Base-by-base conservation (phyloP, 2,113 vertebrate species). In the Chaetodon trifascialis region DNA sequence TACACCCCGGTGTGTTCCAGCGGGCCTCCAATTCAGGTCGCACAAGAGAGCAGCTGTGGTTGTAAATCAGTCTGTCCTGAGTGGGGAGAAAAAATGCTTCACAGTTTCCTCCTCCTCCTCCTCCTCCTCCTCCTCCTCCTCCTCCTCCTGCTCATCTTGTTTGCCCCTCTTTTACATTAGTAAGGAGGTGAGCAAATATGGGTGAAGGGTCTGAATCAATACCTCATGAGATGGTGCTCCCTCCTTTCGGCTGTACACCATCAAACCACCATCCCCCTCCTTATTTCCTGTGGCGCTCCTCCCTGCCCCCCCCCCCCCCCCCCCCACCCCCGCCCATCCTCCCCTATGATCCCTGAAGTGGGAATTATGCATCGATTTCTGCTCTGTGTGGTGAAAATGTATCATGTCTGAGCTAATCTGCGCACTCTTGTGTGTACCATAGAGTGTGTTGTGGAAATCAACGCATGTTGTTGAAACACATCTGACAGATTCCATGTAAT, bases 311-410 rank as follows among this genome's bases (percentile, higher is more conserved):
- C 17, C 60, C n/a, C n/a, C n/a, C n/a, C n/a, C n/a, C 63, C 23
- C 17, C 60, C 19, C 4, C 47, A 58, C 23, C 17, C 60, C 46
- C 21, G 6, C 76, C 15, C 59, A 14, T 8, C 21, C 14, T 65
- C 25, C 42, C 42, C 52, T 34, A 21, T 21, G 73, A 7, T 38
- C 52, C 63, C 47, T 66, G 87, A 91, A 75, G 74, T 74, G 72
- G 84, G 76, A 82, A 90, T 89, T 85, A 83, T 85, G 67, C 87
- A 92, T 94, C 55, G 85, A 92, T 91, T 89, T 83, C 42, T 80
- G 12, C 73, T 76, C 46, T 49, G 17, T 59, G 44, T 75, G 71
- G 63, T 72, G 78, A 83, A 81, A 83, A 65, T 7, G n/a, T 73
- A 82, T 79, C 68, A 76, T 36, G 63, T 66, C 52, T 86, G 74